phyloP scores from a whole-genome alignment of 2,797 vertebrate species.

The Tokudaia tokunoshimensis region DNA sequence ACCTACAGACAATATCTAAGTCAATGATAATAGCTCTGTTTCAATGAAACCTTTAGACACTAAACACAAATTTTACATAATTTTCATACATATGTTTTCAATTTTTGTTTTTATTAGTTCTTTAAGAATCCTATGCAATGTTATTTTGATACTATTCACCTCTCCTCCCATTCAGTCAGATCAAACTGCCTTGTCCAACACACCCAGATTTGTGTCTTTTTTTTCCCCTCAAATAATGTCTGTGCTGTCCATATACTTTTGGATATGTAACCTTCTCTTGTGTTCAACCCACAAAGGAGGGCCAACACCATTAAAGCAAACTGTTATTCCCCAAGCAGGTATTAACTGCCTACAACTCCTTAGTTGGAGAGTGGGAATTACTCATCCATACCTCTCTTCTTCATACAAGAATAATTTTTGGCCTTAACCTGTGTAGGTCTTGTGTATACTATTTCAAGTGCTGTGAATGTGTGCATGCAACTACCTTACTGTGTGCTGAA shows the following conservation, averaged over 20 bases:
- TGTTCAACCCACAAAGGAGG: background rate
- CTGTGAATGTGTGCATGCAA: background rate
- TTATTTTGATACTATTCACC: background rate
- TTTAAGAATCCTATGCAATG: background rate
- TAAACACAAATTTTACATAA: constrained; percentile 23
- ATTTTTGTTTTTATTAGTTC: background rate
- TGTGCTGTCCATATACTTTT: background rate
- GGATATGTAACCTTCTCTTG: background rate
- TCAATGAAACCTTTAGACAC: constrained; percentile 42
- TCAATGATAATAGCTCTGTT: background rate
- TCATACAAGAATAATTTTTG: background rate
- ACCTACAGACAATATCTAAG: background rate
- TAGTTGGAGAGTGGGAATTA: too few relatives aligned
- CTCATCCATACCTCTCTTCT: too few relatives aligned
- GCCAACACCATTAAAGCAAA: background rate
- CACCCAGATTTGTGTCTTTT: background rate
- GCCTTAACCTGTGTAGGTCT: background rate
- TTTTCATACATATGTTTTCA: background rate
- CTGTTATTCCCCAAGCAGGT: background rate
- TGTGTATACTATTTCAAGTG: too few relatives aligned
- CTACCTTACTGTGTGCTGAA: background rate
- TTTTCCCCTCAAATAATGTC: background rate
- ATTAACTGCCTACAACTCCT: background rate
- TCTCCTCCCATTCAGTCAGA: background rate
- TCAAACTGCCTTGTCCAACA: background rate